These are phyloP conservation scores for Solen grandis DNA, from an alignment of 1,140 invertebrate genomes.

Conservation along the genomic window DNA sequence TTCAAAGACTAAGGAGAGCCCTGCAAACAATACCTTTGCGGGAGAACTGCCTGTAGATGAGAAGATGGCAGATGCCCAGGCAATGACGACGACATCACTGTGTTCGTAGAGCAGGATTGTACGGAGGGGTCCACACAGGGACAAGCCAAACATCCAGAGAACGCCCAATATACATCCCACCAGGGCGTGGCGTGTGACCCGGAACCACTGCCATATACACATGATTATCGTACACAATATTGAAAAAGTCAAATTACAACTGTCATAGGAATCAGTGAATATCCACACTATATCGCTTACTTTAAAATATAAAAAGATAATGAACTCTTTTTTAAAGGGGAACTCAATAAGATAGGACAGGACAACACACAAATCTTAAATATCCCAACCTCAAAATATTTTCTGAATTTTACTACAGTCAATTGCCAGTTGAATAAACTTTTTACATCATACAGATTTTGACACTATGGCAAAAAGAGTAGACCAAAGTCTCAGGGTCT, in stretches of 20 bases:
- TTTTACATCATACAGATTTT: too few relatives aligned
- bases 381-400: too few relatives aligned
- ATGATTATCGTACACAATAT: too few relatives aligned
- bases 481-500: too few relatives aligned
- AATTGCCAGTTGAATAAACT: too few relatives aligned
- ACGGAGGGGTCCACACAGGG: slow-evolving; percentile 81
- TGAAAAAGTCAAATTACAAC: not conserved
- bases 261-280: not conserved
- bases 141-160: slow-evolving; percentile 82
- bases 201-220: slow-evolving; percentile 76
- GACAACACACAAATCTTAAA: too few relatives aligned
- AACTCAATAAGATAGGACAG: too few relatives aligned
- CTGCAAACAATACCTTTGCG: too few relatives aligned
- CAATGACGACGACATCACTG: slow-evolving; percentile 81
- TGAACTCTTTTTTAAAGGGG: too few relatives aligned
- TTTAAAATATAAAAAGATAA: not conserved
- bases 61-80: slow-evolving; percentile 80
- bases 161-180: slow-evolving; percentile 80
- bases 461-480: too few relatives aligned
- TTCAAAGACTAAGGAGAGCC: too few relatives aligned
- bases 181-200: slow-evolving; percentile 79
- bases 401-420: too few relatives aligned
- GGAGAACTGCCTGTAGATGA: slow-evolving; percentile 76
- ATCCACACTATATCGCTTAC: not conserved
- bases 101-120: slow-evolving; percentile 82